These are phyloP conservation scores for Dioctria linearis DNA, from an alignment of 2,888 invertebrate species.

Conservation along the genomic window DNA sequence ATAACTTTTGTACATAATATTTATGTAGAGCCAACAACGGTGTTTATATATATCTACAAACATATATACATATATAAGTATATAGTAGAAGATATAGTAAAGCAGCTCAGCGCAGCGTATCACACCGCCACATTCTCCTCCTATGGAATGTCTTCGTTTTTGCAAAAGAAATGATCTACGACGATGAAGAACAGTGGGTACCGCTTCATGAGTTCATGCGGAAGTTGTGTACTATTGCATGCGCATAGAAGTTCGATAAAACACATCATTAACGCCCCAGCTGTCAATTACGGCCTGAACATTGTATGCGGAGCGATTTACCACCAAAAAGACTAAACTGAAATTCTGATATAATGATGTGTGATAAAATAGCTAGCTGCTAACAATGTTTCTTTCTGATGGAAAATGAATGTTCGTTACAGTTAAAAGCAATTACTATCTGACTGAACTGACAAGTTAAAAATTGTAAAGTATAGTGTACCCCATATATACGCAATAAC, in stretches of 20 bases:
- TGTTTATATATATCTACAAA: too few species aligned
- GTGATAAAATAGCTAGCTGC: slow-evolving; percentile 8
- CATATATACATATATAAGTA: too few species aligned
- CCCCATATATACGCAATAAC: not conserved
- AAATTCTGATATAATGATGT: slow-evolving; percentile 25
- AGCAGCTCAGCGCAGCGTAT: not conserved
- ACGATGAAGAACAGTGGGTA: not conserved
- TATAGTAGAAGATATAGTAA: too few species aligned
- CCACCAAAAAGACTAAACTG: slow-evolving; percentile 5
- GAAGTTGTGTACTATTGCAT: slow-evolving; percentile 18
- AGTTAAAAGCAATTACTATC: slow-evolving; percentile 11
- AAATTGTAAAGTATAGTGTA: not conserved
- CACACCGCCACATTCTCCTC: not conserved
- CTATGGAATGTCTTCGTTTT: not conserved
- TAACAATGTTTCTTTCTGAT: slow-evolving; percentile 13
- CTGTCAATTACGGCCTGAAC: slow-evolving; percentile 18
- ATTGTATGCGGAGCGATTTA: not conserved
- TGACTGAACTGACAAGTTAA: not conserved
- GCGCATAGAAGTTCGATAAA: slow-evolving; percentile 30
- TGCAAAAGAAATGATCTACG: not conserved
- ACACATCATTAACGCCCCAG: slow-evolving; percentile 34
- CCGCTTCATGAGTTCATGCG: slow-evolving; percentile 9
- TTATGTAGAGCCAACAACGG: too few species aligned
- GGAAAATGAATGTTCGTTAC: slow-evolving; percentile 6
- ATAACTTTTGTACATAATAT: too few species aligned